Conservation (phyloP, 2,113 vertebrate species). For the pig (Sus scrofa) region T2T-Sscrofa CM000827.6:57269001-57269500, state of each 20-base stretch:
- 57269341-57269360: neutral
- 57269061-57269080: neutral
- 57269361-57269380: neutral
- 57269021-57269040: neutral
- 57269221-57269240: neutral
- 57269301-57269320: neutral
- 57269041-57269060: neutral
- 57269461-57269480: no score
- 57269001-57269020: neutral
- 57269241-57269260: neutral
- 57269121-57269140: neutral
- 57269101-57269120: neutral
- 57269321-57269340: neutral
- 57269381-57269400: neutral
- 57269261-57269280: neutral
- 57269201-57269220: rapidly evolving
- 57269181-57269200: neutral
- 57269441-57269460: no score
- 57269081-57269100: neutral
- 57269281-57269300: neutral
- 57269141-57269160: neutral
- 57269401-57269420: neutral
- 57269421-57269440: neutral
- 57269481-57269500: neutral
- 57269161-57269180: neutral